Percentiles rank a stretch among this genome's conserved stretches.
phyloP scores from a whole-genome alignment of 1,140 invertebrate species.

The honey bee (Apis mellifera) region DNA sequence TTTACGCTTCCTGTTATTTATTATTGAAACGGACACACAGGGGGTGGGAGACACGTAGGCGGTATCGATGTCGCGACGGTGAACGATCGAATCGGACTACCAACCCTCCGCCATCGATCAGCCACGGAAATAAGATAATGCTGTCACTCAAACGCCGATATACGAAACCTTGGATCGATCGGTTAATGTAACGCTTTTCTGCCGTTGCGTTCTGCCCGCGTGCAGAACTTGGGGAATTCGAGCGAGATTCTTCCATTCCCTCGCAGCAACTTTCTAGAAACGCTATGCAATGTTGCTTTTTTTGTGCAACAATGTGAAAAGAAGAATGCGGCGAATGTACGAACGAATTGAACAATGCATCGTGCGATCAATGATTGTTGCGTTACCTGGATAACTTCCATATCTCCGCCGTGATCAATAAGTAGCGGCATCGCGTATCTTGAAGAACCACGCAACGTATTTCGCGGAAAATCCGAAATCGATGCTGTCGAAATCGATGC shows the following conservation, averaged over 20 bases:
- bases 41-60: neutral
- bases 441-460: conserved; percentile 33
- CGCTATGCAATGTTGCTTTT: neutral
- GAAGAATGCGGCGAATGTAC: neutral
- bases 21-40: conserved; percentile 18
- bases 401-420: neutral
- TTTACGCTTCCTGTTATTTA: conserved; percentile 3
- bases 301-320: neutral
- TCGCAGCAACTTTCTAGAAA: neutral
- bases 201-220: neutral
- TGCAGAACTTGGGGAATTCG: neutral
- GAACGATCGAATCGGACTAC: conserved; percentile 18
- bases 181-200: neutral
- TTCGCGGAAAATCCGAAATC: conserved; percentile 34
- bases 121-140: conserved; percentile 35
- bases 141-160: conserved; percentile 27
- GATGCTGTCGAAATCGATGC: conserved; percentile 34
- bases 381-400: too few species aligned
- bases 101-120: conserved; percentile 12
- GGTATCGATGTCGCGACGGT: conserved; percentile 12
- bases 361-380: neutral
- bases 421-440: neutral
- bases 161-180: conserved; percentile 32
- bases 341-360: neutral
- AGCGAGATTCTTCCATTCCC: conserved; percentile 8